Evolutionary conservation across 2,113 vertebrate species (phyloP).

Genomic region (Carettochelys insculpta): DNA sequence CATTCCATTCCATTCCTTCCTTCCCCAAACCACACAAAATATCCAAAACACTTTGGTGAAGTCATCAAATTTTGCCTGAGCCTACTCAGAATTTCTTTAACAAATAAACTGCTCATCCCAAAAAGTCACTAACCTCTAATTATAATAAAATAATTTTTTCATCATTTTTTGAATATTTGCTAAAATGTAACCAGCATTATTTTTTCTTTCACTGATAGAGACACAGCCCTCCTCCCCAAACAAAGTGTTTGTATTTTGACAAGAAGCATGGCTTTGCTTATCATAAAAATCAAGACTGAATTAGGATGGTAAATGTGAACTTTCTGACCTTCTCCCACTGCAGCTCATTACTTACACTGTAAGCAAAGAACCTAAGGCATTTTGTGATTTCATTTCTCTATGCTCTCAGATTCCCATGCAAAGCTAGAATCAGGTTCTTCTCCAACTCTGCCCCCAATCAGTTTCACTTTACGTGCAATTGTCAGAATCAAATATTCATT

Average conservation of each 20-base stretch:
- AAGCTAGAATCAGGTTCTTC: not conserved
- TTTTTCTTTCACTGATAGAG: not conserved
- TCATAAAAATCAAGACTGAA: not conserved
- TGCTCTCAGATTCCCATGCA: not conserved
- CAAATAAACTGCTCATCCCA: not conserved
- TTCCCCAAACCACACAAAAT: no score
- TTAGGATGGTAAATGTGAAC: not conserved
- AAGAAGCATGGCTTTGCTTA: not conserved
- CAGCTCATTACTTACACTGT: not conserved
- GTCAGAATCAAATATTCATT: not conserved
- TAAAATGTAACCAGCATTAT: not conserved
- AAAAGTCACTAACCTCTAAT: not conserved
- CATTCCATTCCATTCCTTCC: no score
- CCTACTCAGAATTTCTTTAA: not conserved
- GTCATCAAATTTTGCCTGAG: not conserved
- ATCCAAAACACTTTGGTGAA: not conserved
- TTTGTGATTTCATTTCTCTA: not conserved
- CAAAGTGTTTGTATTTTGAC: not conserved
- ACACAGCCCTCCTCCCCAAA: not conserved
- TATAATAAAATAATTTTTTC: not conserved
- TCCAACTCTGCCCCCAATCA: not conserved
- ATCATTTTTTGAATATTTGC: not conserved
- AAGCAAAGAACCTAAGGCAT: accelerated
- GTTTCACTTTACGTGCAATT: not conserved
- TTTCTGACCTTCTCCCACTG: not conserved